Conservation (phyloP, 2,797 vertebrate species). For the Rhincodon typus region DNA sequence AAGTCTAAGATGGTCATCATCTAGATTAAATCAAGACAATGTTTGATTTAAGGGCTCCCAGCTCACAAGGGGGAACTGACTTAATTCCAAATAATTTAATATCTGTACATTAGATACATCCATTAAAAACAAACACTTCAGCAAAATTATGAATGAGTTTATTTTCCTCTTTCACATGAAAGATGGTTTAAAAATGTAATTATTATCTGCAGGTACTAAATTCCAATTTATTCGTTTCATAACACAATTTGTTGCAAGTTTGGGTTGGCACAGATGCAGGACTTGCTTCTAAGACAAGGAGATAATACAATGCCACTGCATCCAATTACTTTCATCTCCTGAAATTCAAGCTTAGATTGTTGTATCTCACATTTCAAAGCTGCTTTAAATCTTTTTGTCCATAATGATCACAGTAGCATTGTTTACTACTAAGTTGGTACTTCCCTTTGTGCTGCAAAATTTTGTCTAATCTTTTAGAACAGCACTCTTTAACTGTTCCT, state of each 20-base stretch:
- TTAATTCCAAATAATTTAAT: neutral
- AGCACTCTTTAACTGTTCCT: neutral
- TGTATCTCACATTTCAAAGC: slow-evolving; percentile 36
- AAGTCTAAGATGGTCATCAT: neutral
- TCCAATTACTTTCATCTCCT: slow-evolving; percentile 31
- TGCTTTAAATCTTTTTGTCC: slow-evolving; percentile 32
- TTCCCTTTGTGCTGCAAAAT: slow-evolving; percentile 25
- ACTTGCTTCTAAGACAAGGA: neutral
- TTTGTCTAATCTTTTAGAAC: slow-evolving; percentile 28
- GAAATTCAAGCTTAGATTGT: slow-evolving; percentile 26
- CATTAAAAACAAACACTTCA: neutral
- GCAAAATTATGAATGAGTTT: neutral
- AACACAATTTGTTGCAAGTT: neutral
- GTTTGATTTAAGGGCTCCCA: slow-evolving; percentile 5
- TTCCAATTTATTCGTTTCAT: neutral
- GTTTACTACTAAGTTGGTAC: neutral
- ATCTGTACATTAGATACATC: neutral
- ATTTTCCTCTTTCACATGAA: neutral
- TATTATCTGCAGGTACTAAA: neutral
- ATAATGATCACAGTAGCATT: slow-evolving; percentile 28
- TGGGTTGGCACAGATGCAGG: slow-evolving; percentile 11
- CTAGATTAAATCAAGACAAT: neutral
- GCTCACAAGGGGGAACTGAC: neutral
- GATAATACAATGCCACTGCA: neutral
- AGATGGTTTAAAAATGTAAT: neutral